phyloP scores from a whole-genome alignment of 2,113 vertebrate genomes.

The Ptychochromis oligacanthus region DNA sequence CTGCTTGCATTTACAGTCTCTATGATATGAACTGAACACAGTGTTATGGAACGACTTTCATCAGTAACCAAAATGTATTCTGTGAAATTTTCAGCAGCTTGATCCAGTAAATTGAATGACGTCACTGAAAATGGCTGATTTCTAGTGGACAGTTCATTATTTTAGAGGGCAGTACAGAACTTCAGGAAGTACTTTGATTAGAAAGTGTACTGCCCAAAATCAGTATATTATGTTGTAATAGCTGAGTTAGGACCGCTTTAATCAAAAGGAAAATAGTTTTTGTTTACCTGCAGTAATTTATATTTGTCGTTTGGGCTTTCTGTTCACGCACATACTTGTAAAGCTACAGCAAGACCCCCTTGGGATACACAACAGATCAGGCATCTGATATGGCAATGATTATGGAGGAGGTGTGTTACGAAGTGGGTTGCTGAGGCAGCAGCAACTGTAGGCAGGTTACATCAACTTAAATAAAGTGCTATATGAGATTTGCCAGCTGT shows the following conservation, averaged over 20 bases:
- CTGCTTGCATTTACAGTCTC: too few species aligned
- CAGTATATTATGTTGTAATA: neutral
- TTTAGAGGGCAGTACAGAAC: neutral
- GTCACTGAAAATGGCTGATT: neutral
- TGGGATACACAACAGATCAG: neutral
- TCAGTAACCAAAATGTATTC: too few species aligned
- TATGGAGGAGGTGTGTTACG: neutral
- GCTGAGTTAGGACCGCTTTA: neutral
- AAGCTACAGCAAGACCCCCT: neutral
- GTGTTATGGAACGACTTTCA: too few species aligned
- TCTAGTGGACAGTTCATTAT: neutral
- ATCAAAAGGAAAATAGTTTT: neutral
- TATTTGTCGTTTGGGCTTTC: neutral
- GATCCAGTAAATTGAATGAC: too few species aligned
- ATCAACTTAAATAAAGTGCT: neutral
- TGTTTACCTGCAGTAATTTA: neutral
- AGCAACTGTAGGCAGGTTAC: neutral
- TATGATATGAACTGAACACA: too few species aligned
- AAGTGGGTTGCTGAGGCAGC: neutral
- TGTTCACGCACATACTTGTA: neutral
- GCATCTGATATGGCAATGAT: neutral
- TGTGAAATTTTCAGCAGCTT: too few species aligned
- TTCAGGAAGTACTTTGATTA: neutral
- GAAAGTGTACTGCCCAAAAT: neutral
- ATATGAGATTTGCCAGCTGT: neutral